Evolutionary conservation across 2,797 vertebrate genomes (phyloP).

Genomic region (Halcyon badia): DNA sequence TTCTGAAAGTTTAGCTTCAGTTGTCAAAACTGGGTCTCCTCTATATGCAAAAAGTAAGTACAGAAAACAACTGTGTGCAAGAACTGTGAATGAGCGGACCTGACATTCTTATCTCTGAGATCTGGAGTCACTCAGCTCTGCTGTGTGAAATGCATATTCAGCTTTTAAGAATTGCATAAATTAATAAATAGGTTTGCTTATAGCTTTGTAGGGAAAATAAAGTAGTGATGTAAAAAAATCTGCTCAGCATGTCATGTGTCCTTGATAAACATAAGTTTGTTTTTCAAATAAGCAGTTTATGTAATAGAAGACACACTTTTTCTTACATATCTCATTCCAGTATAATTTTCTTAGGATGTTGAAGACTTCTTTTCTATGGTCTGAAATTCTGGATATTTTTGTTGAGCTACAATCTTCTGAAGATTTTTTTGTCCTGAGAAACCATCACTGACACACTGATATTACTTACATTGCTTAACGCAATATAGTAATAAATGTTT

Average conservation of each 20-base stretch:
- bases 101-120: neutral
- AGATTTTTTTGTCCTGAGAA: neutral
- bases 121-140: neutral
- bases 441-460: neutral
- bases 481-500: neutral
- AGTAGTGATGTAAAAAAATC: neutral
- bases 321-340: neutral
- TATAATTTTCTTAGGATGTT: neutral
- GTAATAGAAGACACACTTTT: neutral
- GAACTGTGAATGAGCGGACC: neutral
- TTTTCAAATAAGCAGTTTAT: conserved; percentile 1
- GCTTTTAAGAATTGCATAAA: neutral
- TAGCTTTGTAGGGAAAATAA: neutral
- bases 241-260: neutral
- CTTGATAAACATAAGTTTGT: neutral
- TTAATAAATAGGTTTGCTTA: neutral
- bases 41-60: neutral
- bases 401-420: neutral
- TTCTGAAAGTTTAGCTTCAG: neutral
- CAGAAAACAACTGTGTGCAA: neutral
- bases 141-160: neutral
- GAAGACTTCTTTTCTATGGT: neutral
- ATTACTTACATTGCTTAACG: neutral
- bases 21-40: neutral
- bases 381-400: neutral